Conservation (phyloP, 2,113 vertebrate species). For the Acanthochromis polyacanthus region DNA sequence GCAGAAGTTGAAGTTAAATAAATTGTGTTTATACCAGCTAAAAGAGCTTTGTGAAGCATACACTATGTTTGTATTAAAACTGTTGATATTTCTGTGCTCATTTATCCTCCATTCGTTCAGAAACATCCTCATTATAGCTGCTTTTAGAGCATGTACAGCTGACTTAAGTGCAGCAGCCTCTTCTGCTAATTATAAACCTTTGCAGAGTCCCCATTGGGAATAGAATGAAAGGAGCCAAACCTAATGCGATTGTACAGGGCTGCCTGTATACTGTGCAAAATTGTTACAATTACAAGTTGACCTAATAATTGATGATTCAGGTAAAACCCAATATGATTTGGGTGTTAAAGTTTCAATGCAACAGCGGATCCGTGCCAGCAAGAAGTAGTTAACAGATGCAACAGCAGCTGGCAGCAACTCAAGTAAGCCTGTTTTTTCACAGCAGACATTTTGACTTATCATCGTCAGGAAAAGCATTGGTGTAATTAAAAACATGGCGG, state of each 20-base stretch:
- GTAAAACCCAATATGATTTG: no score
- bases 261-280: not conserved
- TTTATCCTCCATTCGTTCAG: not conserved
- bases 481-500: not conserved
- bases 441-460: not conserved
- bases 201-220: not conserved
- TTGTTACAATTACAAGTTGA: not conserved
- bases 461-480: not conserved
- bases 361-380: not conserved
- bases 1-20: no score
- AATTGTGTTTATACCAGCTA: no score
- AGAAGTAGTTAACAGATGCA: not conserved
- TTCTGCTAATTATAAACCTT: constrained; percentile 13
- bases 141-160: not conserved
- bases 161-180: not conserved
- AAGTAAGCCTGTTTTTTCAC: not conserved
- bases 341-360: not conserved
- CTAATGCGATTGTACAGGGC: not conserved
- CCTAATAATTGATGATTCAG: not conserved
- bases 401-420: not conserved
- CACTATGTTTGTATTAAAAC: no score
- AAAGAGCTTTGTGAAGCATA: no score
- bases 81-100: no score
- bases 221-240: not conserved
- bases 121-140: constrained; percentile 1